These are phyloP conservation scores for Oreortyx pictus DNA, from an alignment of 2,797 vertebrate species.

Conservation along the genomic window DNA sequence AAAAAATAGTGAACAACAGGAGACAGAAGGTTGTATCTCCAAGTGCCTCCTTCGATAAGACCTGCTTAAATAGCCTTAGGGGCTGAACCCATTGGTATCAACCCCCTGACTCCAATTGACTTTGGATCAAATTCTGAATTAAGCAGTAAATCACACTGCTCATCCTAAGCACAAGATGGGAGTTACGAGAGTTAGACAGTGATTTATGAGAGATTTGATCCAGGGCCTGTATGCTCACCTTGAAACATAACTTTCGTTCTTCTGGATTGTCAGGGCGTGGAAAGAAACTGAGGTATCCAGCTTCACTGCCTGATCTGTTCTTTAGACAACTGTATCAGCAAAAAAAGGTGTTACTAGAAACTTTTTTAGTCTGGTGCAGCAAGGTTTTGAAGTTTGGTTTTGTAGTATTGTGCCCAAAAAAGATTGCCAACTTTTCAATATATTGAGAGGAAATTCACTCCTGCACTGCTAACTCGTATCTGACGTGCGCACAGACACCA, in stretches of 20 bases:
- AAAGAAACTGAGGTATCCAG: neutral
- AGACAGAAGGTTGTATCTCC: fast-evolving
- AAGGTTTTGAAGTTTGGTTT: neutral
- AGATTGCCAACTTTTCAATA: neutral
- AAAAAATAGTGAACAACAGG: neutral
- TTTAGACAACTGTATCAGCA: neutral
- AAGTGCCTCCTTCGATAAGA: neutral
- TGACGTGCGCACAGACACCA: neutral
- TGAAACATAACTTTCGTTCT: conserved; percentile 14
- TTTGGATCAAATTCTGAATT: neutral
- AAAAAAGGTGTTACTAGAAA: neutral
- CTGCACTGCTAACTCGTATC: neutral
- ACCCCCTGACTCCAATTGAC: conserved; percentile 55
- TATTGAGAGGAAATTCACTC: neutral
- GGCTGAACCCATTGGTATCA: conserved; percentile 7
- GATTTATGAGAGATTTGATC: conserved; percentile 59
- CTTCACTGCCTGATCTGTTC: neutral
- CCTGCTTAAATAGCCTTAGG: conserved; percentile 31
- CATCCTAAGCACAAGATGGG: conserved; percentile 14
- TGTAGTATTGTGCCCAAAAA: neutral
- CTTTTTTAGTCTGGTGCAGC: neutral
- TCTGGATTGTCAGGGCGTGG: neutral
- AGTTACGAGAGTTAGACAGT: conserved; percentile 45
- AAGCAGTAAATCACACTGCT: conserved; percentile 59
- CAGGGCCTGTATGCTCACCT: conserved; percentile 6